Conservation (phyloP, 2,888 invertebrate species). For the Pasiphila rectangulata region DNA sequence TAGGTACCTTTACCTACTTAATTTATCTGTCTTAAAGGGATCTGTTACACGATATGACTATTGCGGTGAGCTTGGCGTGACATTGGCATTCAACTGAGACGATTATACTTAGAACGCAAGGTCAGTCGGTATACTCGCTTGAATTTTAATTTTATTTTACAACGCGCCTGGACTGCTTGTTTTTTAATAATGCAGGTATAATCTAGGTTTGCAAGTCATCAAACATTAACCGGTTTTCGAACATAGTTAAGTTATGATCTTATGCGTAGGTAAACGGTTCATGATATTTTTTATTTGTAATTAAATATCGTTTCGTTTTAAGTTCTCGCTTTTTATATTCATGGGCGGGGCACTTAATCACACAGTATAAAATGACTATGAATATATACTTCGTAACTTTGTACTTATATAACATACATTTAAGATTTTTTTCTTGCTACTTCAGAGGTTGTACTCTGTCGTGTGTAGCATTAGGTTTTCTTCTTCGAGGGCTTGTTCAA, state of each 20-base stretch:
- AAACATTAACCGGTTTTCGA: background rate
- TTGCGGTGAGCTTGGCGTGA: constrained; percentile 44
- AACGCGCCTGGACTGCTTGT: constrained; percentile 26
- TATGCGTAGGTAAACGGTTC: background rate
- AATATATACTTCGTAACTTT: too few species aligned
- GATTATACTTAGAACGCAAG: constrained; percentile 60
- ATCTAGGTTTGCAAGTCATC: background rate
- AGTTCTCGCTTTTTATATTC: background rate
- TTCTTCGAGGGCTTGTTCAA: too few species aligned
- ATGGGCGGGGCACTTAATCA: background rate
- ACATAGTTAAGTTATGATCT: background rate
- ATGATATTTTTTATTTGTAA: background rate
- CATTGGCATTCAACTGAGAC: constrained; percentile 73
- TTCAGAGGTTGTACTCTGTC: too few species aligned
- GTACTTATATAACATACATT: background rate
- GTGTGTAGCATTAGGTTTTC: too few species aligned
- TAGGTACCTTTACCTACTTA: background rate
- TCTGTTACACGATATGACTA: constrained; percentile 39
- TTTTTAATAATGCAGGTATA: constrained; percentile 17
- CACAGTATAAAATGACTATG: too few species aligned
- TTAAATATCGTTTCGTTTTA: background rate
- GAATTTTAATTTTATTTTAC: constrained; percentile 44
- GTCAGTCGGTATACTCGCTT: constrained; percentile 53
- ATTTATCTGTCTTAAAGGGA: constrained; percentile 29
- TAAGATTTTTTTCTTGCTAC: background rate